phyloP scores from a whole-genome alignment of 2,888 invertebrate species.

The Digitonthophagus gazella region DNA sequence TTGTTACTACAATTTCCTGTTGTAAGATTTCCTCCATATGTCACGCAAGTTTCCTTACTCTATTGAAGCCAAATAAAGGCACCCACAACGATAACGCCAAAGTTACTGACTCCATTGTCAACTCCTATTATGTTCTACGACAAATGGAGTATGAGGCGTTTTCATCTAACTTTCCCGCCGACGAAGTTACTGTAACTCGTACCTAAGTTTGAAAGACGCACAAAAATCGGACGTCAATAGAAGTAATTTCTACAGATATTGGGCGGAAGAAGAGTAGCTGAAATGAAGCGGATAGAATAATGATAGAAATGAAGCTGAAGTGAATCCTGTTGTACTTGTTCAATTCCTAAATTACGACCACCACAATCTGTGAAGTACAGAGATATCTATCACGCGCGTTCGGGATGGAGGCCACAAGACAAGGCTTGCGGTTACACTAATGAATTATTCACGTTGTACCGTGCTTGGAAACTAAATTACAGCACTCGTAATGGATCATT shows the following conservation, averaged over 20 bases:
- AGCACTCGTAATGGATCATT: background rate
- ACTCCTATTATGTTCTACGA: background rate
- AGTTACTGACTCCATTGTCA: background rate
- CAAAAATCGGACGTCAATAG: background rate
- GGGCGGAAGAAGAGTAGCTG: background rate
- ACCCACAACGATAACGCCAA: background rate
- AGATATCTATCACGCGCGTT: background rate
- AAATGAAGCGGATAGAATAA: too few species aligned
- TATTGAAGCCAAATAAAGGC: background rate
- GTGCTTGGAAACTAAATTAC: background rate
- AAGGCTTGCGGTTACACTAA: background rate
- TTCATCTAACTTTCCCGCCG: background rate
- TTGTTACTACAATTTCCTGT: background rate
- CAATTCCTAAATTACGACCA: background rate
- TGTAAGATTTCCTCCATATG: background rate
- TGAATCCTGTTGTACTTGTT: too few species aligned
- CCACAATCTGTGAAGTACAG: background rate
- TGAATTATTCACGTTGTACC: background rate
- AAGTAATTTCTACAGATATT: background rate
- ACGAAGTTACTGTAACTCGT: background rate
- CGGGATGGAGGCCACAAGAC: background rate
- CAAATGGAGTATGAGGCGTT: background rate
- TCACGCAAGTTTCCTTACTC: background rate
- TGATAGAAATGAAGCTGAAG: too few species aligned
- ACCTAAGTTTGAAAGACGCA: background rate